These are phyloP conservation scores for Remorina albescens DNA, from an alignment of 2,797 vertebrate genomes.

Conservation along the genomic window DNA sequence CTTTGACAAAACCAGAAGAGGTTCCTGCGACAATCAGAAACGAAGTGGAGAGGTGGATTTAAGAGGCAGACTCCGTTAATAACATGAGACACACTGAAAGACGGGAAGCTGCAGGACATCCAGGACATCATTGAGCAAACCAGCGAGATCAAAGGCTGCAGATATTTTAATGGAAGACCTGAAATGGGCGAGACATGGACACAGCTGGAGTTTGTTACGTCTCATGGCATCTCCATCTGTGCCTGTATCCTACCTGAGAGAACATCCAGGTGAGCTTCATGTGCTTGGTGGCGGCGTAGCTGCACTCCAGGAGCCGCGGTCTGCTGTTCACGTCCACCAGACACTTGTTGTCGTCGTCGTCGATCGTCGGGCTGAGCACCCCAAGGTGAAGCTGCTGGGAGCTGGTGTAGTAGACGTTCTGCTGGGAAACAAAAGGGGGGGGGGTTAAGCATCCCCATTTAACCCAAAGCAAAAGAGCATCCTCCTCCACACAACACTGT, in stretches of 20 bases:
- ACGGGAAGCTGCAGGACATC: not conserved
- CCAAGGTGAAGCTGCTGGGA: constrained; percentile 94
- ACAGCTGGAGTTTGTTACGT: not conserved
- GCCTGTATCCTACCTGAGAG: constrained; percentile 94
- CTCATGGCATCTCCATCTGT: no score
- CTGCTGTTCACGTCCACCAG: constrained; percentile 95
- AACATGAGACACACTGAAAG: not conserved
- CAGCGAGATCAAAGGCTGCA: constrained; percentile 11
- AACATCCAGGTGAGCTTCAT: constrained; percentile 98
- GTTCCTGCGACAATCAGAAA: constrained; percentile 6
- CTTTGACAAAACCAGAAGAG: constrained; percentile 16
- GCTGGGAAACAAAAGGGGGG: constrained; percentile 63
- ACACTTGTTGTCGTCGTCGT: constrained; percentile 96
- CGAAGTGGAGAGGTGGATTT: constrained; percentile 16
- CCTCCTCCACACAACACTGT: not conserved
- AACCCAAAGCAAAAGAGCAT: no score
- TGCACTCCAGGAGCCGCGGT: constrained; percentile 95
- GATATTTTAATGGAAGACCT: not conserved
- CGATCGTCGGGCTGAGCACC: constrained; percentile 92
- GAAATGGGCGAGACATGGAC: not conserved
- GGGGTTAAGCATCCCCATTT: no score
- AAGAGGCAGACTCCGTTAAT: not conserved
- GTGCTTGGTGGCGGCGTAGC: constrained; percentile 93
- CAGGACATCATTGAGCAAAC: constrained; percentile 23
- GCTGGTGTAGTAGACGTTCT: constrained; percentile 97